Evolutionary conservation across 2,888 invertebrate genomes (phyloP).

Genomic region (Pocota personata): DNA sequence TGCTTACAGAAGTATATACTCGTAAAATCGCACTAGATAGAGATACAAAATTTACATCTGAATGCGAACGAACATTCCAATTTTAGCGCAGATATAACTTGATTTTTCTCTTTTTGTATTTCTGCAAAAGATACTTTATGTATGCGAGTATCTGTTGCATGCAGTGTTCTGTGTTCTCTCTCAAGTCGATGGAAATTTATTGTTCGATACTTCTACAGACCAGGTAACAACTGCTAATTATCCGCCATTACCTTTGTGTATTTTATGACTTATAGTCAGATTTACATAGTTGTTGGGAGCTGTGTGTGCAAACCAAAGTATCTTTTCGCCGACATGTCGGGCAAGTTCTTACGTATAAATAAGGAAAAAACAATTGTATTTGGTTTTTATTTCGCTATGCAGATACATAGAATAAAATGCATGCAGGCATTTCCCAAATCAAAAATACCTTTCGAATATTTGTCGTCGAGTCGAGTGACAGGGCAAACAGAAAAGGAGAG

Average conservation of each 20-base stretch:
- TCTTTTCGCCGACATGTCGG: conserved; percentile 18
- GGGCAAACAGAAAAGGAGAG: conserved; percentile 17
- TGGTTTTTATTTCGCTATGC: neutral
- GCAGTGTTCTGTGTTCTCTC: conserved; percentile 3
- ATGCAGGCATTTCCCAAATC: conserved; percentile 18
- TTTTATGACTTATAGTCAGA: conserved; percentile 70
- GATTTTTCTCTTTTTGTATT: neutral
- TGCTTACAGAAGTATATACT: conserved; percentile 19
- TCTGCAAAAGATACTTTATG: conserved; percentile 52
- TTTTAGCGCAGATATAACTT: conserved; percentile 41
- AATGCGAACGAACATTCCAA: conserved; percentile 68
- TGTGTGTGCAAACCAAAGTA: conserved; percentile 11
- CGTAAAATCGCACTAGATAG: conserved; percentile 47
- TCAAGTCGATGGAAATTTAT: conserved; percentile 65
- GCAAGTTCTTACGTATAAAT: conserved; percentile 3
- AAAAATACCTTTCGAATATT: conserved; percentile 46
- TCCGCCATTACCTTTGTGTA: conserved; percentile 68
- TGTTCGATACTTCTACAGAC: conserved; percentile 59
- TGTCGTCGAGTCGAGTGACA: conserved; percentile 42
- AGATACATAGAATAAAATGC: conserved; percentile 10
- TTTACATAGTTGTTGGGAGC: conserved; percentile 64
- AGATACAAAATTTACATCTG: conserved; percentile 68
- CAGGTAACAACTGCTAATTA: conserved; percentile 72
- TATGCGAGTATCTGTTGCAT: conserved; percentile 47
- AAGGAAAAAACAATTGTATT: neutral